Conservation (phyloP, 2,113 vertebrate species). For the Anoura caudifer region DNA sequence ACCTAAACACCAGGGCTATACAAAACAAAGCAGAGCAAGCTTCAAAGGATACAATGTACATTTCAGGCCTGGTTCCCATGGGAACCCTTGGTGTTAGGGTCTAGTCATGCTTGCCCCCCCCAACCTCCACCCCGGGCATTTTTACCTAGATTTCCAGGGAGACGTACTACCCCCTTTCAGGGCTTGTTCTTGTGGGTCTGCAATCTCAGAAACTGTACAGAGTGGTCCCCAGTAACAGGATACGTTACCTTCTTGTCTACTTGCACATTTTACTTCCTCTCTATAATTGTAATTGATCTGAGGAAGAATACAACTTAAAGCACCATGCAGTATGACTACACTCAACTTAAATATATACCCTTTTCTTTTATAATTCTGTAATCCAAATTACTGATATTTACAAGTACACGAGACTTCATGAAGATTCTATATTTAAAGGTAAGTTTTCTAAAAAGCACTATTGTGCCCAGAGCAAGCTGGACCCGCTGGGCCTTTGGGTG, state of each 20-base stretch:
- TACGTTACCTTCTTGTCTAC: not conserved
- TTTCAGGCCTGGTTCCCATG: too few relatives aligned
- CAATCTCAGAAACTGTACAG: too few relatives aligned
- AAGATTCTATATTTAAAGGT: not conserved
- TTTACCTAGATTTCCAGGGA: too few relatives aligned
- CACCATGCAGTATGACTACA: too few relatives aligned
- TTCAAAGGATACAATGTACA: too few relatives aligned
- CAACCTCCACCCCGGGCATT: too few relatives aligned
- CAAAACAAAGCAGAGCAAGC: too few relatives aligned
- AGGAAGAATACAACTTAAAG: not conserved
- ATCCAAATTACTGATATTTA: not conserved
- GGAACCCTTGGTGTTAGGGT: too few relatives aligned
- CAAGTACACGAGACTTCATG: not conserved
- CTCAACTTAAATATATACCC: not conserved
- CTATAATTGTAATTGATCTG: not conserved
- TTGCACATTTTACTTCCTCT: not conserved
- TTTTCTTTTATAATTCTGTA: not conserved
- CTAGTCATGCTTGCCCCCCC: too few relatives aligned
- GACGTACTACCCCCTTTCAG: too few relatives aligned
- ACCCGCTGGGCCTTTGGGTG: rapidly evolving
- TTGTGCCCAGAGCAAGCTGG: not conserved
- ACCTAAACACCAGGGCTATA: too few relatives aligned
- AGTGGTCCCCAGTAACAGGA: not conserved
- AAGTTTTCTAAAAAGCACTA: not conserved
- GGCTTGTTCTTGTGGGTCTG: too few relatives aligned